Base-by-base conservation (phyloP, 2,113 vertebrate species). In the Mustelus asterias region DNA sequence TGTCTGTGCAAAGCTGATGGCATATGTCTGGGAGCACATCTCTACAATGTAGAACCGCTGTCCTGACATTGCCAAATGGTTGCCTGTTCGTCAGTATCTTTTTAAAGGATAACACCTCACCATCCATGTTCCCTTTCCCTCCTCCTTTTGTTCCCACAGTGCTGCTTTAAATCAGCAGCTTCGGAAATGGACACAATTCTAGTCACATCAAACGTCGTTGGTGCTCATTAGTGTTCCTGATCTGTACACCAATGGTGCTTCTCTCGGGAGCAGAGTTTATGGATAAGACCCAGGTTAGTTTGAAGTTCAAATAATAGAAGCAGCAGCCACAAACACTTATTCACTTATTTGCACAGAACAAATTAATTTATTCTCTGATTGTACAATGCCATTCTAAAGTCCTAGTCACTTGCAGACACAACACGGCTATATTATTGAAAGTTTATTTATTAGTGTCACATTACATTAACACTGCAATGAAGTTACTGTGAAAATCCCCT, bases 291-390 rank as follows among this genome's bases (percentile, higher is more conserved):
- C 20, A 54, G 22, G 85, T 88, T 92, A 92, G 58, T 0, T 92
- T 8, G 88, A 92, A 16, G 54, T 63, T 92, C 88, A 58, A 92
- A 63, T 92, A 92, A 92, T 92, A 60, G 88, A 92, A 60, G 58
- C 33, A n/a, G 88, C 88, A 92, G 33, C 60, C 88, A 92, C 58
- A n/a, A 33, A 54, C 44, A 54, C 85, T 41, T 24, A 1, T 90
- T 89, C 48, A 89, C 86, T 88, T 58, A 89, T 58, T 54, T 11
- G n/a, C 11, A 33, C 86, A 60, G 48, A 60, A 90, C 60, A 54
- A 90, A 90, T 90, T 26, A 60, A 60, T 29, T 90, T 90, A 54
- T 54, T 54, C 26, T 9, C 54, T 58, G 11, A 90, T 33, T 92
- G 29, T 60, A 63, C 33, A n/a, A 29, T 14, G 14, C 29, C 16